phyloP scores from a whole-genome alignment of 2,888 invertebrate genomes.

The Dynastes tityus region DNA sequence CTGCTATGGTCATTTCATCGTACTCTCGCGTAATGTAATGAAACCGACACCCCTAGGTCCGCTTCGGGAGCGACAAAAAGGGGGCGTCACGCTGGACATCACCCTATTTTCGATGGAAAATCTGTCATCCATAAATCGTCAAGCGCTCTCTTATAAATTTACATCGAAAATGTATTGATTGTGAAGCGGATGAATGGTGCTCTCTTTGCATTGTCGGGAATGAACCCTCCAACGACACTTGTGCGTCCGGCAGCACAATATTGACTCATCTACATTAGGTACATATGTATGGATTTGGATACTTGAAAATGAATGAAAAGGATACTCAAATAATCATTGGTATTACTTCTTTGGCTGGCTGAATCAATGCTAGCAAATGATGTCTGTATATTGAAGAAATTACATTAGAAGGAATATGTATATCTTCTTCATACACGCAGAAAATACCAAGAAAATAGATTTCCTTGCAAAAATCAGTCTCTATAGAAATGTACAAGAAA shows the following conservation, averaged over 20 bases:
- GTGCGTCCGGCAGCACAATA: background rate
- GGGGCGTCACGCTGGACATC: slow-evolving; percentile 60
- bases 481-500: no score
- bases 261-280: slow-evolving; percentile 1
- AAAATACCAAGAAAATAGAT: no score
- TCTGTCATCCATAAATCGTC: slow-evolving; percentile 66
- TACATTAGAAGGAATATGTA: no score
- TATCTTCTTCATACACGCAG: no score
- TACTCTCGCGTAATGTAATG: slow-evolving; percentile 60
- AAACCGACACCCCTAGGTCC: slow-evolving; percentile 58
- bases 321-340: no score
- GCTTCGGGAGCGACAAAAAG: slow-evolving; percentile 41
- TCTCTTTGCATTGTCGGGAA: background rate
- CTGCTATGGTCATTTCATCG: slow-evolving; percentile 55
- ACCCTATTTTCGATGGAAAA: slow-evolving; percentile 59
- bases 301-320: no score
- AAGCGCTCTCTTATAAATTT: slow-evolving; percentile 49
- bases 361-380: background rate
- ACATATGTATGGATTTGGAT: background rate
- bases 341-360: no score
- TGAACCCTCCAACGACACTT: background rate
- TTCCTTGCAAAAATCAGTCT: no score
- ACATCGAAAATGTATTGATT: slow-evolving; percentile 22
- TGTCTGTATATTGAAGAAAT: no score
- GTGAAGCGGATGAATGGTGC: background rate